Evolutionary conservation across 2,113 vertebrate species (phyloP).

Genomic region (Piaya cayana): DNA sequence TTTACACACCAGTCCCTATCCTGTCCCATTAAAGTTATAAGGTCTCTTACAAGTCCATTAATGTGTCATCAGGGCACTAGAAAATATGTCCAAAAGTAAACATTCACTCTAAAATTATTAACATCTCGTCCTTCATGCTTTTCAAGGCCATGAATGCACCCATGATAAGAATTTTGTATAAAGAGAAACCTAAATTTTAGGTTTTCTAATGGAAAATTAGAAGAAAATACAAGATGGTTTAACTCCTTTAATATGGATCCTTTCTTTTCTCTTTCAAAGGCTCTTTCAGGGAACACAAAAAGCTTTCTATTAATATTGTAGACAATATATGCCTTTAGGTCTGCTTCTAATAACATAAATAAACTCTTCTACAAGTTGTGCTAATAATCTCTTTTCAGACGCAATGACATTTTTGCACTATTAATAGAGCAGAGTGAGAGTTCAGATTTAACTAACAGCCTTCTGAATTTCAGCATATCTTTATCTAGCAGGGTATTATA

Average conservation of each 20-base stretch:
- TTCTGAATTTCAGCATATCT: slow-evolving; percentile 35
- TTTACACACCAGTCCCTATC: neutral
- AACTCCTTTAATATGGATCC: neutral
- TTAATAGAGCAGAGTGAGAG: slow-evolving; percentile 68
- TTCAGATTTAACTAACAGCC: slow-evolving; percentile 27
- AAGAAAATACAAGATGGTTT: neutral
- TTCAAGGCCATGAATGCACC: neutral
- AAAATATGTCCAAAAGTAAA: neutral
- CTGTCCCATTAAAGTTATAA: neutral
- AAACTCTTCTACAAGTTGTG: slow-evolving; percentile 21
- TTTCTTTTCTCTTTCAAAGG: neutral
- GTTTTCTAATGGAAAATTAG: neutral
- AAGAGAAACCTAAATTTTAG: neutral
- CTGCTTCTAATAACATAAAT: slow-evolving; percentile 36
- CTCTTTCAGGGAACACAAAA: neutral
- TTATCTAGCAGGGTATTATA: neutral
- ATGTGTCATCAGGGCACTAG: neutral
- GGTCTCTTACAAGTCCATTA: neutral
- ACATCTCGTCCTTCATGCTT: neutral
- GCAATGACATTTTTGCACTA: slow-evolving; percentile 66
- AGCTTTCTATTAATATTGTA: neutral
- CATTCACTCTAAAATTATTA: neutral
- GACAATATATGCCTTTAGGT: neutral
- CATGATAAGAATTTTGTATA: neutral
- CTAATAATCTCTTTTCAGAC: slow-evolving; percentile 47